Base-by-base conservation (phyloP, 2,797 vertebrate genomes). In the Enteromius fasciolatus region DNA sequence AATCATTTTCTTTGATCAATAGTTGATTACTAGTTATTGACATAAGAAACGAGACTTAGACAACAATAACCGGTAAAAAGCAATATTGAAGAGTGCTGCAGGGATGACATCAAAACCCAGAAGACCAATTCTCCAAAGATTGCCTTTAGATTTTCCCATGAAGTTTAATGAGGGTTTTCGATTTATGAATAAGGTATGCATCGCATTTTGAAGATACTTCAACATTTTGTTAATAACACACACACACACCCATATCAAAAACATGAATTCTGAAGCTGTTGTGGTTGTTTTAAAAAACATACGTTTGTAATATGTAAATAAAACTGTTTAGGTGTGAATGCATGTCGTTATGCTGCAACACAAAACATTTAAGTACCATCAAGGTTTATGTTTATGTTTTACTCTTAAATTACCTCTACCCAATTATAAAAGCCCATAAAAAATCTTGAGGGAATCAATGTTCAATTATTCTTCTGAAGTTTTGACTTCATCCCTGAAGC, bases 1-100 rank as follows among this genome's bases (percentile, higher is more conserved):
- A 61, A 61, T 72, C 1, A 36, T 33, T 81, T 63, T 48, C 14
- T 10, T 80, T 1, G 6, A 23, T 72, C 78, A 72, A 18, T 70
- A 72, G 18, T 23, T 73, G 54, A 81, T 81, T 81, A 18, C 25
- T 36, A 73, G 39, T 63, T 14, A 81, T n/a, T 33, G 66, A 59
- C 78, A 80, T 18, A 44, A 70, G 9, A 80, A 64, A 31, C 20
- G 12, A 63, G 54, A 66, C 31, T 11, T 64, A 18, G 64, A 63
- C 44, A 63, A 25, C 15, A 80, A 48, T 11, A 59, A 63, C 15
- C 41, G n/a, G 4, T n/a, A 28, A 54, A 72, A 72, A 31, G 5
- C 48, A 39, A 57, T 23, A 23, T n/a, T 9, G 9, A 4, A 31
- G 25, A 63, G 59, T 25, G 25, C 25, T 31, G 5, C 14, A 31